Percentiles rank a stretch among this genome's conserved stretches.
Conservation (phyloP, 2,797 vertebrate species). For the Chelonia mydas region DNA sequence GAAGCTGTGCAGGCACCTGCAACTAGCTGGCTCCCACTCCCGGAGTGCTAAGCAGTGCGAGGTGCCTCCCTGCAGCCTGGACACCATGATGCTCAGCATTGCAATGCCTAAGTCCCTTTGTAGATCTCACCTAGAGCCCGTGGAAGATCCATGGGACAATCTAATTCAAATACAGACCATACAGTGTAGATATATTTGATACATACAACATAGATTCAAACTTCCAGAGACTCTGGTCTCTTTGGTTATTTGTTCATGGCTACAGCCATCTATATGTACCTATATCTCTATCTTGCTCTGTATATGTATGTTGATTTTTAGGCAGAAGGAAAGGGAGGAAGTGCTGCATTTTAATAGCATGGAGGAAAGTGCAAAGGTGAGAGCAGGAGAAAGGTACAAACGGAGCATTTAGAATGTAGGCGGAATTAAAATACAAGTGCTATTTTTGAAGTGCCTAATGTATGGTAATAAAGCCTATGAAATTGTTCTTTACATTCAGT, state of each 20-base stretch:
- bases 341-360: background rate
- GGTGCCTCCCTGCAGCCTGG: background rate
- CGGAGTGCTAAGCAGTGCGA: background rate
- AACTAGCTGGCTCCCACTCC: background rate
- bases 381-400: background rate
- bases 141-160: background rate
- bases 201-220: conserved; percentile 24
- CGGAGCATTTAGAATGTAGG: background rate
- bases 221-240: background rate
- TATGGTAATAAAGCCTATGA: background rate
- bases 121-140: background rate
- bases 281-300: background rate
- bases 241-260: background rate
- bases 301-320: background rate
- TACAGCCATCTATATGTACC: background rate
- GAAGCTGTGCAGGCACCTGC: background rate
- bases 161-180: conserved; percentile 30
- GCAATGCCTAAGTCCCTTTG: background rate
- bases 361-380: background rate
- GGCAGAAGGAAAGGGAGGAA: background rate
- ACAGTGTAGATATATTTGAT: conserved; percentile 47
- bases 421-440: accelerated
- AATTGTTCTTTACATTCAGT: background rate
- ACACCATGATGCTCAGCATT: background rate
- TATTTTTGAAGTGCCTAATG: background rate